These are phyloP conservation scores for Arrhopalites spinosus DNA, from an alignment of 2,888 invertebrate genomes.

Conservation along the genomic window DNA sequence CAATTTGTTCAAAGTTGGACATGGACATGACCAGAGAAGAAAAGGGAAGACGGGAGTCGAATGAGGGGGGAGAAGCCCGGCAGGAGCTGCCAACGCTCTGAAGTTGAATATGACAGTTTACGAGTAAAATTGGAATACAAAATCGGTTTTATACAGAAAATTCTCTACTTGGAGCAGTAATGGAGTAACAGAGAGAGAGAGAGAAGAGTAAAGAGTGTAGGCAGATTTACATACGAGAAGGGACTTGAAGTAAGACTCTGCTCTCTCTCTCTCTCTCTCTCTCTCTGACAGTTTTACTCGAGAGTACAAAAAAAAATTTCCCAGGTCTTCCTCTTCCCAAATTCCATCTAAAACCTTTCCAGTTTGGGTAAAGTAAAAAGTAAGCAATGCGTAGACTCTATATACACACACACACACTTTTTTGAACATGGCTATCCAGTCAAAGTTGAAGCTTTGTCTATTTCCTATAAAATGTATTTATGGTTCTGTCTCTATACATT, in stretches of 20 bases:
- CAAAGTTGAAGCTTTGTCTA: no score
- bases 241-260: background rate
- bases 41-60: background rate
- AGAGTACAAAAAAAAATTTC: background rate
- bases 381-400: no score
- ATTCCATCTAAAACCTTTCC: no score
- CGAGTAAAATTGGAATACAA: background rate
- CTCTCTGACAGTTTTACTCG: slow-evolving; percentile 3
- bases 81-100: background rate
- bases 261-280: background rate
- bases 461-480: no score
- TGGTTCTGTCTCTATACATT: no score
- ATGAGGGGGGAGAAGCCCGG: background rate
- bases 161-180: background rate
- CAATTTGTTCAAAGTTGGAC: background rate
- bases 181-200: background rate
- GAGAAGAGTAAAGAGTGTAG: background rate
- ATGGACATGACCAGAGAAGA: background rate
- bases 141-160: background rate
- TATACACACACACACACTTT: no score
- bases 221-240: background rate
- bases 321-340: background rate
- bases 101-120: slow-evolving; percentile 7
- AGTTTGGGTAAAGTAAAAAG: no score
- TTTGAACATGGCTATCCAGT: no score